phyloP scores from a whole-genome alignment of 2,888 invertebrate genomes.

The Alloplasta piceator region DNA sequence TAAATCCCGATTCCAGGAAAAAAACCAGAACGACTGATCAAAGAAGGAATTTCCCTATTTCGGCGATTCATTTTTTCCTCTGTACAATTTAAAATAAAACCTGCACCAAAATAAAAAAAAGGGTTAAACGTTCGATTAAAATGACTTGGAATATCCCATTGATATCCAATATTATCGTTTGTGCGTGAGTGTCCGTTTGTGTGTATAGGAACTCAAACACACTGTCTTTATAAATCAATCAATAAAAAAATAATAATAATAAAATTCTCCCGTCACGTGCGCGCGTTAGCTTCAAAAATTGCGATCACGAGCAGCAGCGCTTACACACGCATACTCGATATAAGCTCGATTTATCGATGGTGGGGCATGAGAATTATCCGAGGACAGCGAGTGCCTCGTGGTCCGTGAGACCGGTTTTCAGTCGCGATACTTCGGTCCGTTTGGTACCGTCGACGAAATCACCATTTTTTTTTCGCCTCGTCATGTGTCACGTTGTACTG shows the following conservation, averaged over 20 bases:
- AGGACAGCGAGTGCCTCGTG: constrained; percentile 75
- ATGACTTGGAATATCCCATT: too few species aligned
- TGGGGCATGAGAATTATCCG: constrained; percentile 68
- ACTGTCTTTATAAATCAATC: not conserved
- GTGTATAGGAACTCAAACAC: too few species aligned
- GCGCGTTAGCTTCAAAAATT: constrained; percentile 29
- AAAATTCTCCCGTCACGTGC: constrained; percentile 39
- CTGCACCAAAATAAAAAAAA: too few species aligned
- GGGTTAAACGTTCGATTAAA: too few species aligned
- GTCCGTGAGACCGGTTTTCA: constrained; percentile 72
- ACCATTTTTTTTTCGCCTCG: constrained; percentile 18
- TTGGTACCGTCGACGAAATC: constrained; percentile 62
- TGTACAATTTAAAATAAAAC: too few species aligned
- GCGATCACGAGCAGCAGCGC: constrained; percentile 16
- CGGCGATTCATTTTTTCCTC: too few species aligned
- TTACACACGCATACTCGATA: not conserved
- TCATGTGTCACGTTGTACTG: not conserved
- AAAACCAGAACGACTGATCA: too few species aligned
- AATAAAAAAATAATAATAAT: constrained; percentile 8
- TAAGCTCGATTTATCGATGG: constrained; percentile 58
- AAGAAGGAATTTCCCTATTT: too few species aligned
- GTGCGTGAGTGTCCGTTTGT: too few species aligned
- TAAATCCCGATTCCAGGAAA: too few species aligned
- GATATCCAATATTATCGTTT: too few species aligned
- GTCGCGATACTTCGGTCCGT: constrained; percentile 73